Percentiles rank a stretch among this genome's conserved stretches.
These are phyloP conservation scores for Oceanodroma tethys DNA, from an alignment of 2,113 vertebrate species.

Conservation along the genomic window DNA sequence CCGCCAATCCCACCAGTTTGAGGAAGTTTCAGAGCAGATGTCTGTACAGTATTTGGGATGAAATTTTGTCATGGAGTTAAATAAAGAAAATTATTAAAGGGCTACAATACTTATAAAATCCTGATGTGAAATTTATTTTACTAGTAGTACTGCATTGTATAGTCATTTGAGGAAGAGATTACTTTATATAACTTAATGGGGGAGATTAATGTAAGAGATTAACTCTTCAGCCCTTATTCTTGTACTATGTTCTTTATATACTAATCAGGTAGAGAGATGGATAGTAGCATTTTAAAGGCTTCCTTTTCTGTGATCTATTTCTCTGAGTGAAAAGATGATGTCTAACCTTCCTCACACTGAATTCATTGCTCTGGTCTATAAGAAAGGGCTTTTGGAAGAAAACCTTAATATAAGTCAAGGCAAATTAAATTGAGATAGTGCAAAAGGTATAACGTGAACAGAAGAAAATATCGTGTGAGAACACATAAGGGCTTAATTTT, in stretches of 20 bases:
- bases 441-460: background rate
- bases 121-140: background rate
- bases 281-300: background rate
- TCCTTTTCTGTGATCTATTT: background rate
- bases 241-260: background rate
- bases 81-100: background rate
- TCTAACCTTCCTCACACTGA: background rate
- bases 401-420: background rate
- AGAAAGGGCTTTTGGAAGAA: conserved; percentile 15
- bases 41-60: background rate
- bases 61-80: background rate
- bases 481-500: background rate
- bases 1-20: background rate
- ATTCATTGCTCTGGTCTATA: background rate
- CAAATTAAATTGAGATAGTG: conserved; percentile 4
- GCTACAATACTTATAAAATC: background rate
- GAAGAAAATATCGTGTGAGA: background rate
- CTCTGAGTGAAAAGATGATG: background rate
- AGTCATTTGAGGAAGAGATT: background rate
- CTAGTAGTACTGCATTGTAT: background rate
- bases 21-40: background rate
- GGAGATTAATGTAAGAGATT: conserved; percentile 8
- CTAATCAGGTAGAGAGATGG: background rate
- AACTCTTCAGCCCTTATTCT: conserved; percentile 6
- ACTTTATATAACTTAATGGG: background rate